Evolutionary conservation across 2,113 vertebrate species (phyloP).

Genomic region (Carettochelys insculpta): DNA sequence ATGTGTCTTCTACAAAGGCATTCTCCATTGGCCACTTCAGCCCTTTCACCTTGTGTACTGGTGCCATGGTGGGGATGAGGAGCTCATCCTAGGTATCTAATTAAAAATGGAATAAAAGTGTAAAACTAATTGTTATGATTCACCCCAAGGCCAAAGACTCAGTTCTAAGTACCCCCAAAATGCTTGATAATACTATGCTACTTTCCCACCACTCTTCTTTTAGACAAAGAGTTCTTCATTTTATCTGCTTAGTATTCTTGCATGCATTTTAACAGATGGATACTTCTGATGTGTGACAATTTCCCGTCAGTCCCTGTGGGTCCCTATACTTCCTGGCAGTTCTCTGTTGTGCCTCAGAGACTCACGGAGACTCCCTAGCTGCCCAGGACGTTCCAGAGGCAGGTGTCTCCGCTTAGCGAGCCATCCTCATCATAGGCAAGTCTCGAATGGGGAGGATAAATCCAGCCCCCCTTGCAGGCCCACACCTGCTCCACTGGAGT

Average conservation of each 20-base stretch:
- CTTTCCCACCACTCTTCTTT: background rate
- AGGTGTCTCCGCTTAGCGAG: too few species aligned
- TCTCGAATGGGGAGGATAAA: too few species aligned
- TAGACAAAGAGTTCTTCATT: background rate
- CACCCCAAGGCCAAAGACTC: background rate
- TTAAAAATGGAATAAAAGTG: background rate
- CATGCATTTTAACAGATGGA: conserved; percentile 18
- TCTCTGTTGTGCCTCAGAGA: too few species aligned
- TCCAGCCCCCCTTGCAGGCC: too few species aligned
- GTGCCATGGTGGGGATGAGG: background rate
- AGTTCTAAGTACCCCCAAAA: background rate
- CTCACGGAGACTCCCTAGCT: too few species aligned
- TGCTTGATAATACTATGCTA: background rate
- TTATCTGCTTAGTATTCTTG: conserved; percentile 70
- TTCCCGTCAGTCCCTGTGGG: too few species aligned
- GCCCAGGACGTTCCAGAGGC: too few species aligned
- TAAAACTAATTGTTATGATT: background rate
- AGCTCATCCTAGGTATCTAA: conserved; percentile 1
- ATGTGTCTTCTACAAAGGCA: too few species aligned
- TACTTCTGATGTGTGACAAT: background rate
- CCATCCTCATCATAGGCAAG: too few species aligned
- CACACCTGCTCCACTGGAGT: too few species aligned
- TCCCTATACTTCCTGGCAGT: too few species aligned
- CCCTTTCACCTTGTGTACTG: background rate
- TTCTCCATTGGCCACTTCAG: background rate